A percentile compares a stretch with the other conserved stretches of the same genome.
Evolutionary conservation across 2,113 vertebrate species (phyloP).

Genomic region (Corythaixoides concolor): DNA sequence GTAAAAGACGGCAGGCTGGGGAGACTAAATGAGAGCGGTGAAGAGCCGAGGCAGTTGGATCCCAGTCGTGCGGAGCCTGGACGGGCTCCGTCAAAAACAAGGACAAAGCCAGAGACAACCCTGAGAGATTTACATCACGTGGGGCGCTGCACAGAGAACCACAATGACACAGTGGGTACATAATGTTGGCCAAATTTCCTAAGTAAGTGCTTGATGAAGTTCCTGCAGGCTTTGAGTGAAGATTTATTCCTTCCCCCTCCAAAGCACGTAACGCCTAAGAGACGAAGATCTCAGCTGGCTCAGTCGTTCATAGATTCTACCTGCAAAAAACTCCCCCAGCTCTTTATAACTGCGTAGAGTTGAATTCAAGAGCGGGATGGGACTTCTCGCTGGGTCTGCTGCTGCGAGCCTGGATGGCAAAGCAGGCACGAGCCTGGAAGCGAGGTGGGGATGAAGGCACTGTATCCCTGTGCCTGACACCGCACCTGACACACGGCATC

Average conservation of each 20-base stretch:
- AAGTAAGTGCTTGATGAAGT: neutral
- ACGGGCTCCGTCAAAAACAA: neutral
- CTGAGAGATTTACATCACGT: neutral
- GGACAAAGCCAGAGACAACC: constrained; percentile 11
- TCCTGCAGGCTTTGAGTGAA: neutral
- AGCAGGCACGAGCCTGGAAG: neutral
- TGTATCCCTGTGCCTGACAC: neutral
- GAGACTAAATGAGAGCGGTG: neutral
- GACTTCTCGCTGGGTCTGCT: neutral
- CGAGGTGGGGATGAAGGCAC: neutral
- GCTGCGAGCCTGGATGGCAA: neutral
- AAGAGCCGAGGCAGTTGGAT: neutral
- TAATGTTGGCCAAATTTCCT: neutral
- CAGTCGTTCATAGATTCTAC: neutral
- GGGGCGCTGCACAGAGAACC: neutral
- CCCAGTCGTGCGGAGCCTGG: neutral
- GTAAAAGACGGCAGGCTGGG: constrained; percentile 35
- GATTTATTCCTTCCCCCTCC: neutral
- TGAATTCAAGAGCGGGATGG: fast-evolving
- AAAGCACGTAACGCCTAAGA: neutral
- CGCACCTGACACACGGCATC: fast-evolving
- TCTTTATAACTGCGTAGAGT: neutral
- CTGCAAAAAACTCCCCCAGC: neutral
- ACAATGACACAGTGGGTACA: neutral
- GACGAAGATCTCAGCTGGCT: neutral